phyloP scores from a whole-genome alignment of 1,140 invertebrate species.

The Ceratosolen fusciceps region DNA sequence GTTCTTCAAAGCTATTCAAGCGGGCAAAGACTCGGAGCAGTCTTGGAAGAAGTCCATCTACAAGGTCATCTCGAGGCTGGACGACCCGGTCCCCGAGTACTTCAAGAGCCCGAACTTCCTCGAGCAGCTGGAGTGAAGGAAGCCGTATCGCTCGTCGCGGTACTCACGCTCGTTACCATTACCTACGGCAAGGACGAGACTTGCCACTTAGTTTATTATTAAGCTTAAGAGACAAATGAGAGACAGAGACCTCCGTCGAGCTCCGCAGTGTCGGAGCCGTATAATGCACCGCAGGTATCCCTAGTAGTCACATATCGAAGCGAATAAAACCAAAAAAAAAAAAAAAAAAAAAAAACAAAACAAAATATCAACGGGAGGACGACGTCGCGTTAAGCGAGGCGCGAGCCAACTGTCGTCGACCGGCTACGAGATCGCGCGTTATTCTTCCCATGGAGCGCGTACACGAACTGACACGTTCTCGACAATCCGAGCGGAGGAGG shows the following conservation, averaged over 20 bases:
- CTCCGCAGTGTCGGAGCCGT: conserved; percentile 12
- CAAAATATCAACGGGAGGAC: too few species aligned
- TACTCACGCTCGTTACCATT: conserved; percentile 49
- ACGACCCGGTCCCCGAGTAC: conserved; percentile 98
- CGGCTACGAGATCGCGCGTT: too few species aligned
- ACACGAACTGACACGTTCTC: neutral
- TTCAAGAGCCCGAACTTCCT: conserved; percentile 99
- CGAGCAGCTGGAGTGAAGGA: conserved; percentile 93
- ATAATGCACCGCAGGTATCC: conserved; percentile 56
- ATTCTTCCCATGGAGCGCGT: conserved; percentile 17
- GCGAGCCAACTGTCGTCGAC: too few species aligned
- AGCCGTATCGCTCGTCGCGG: conserved; percentile 51
- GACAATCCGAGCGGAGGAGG: neutral
- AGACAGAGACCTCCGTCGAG: conserved; percentile 1
- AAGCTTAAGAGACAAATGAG: neutral
- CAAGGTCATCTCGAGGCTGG: conserved; percentile 98
- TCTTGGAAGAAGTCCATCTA: conserved; percentile 99
- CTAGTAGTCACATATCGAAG: conserved; percentile 61
- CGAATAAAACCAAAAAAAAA: conserved; percentile 53
- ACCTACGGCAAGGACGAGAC: conserved; percentile 44
- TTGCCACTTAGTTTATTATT: conserved; percentile 56
- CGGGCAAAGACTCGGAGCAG: conserved; percentile 96
- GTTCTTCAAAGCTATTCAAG: conserved; percentile 97
- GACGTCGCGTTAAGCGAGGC: too few species aligned
- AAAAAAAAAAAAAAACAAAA: too few species aligned